Conservation (phyloP, 2,113 vertebrate genomes). For the Lates calcarifer region DNA sequence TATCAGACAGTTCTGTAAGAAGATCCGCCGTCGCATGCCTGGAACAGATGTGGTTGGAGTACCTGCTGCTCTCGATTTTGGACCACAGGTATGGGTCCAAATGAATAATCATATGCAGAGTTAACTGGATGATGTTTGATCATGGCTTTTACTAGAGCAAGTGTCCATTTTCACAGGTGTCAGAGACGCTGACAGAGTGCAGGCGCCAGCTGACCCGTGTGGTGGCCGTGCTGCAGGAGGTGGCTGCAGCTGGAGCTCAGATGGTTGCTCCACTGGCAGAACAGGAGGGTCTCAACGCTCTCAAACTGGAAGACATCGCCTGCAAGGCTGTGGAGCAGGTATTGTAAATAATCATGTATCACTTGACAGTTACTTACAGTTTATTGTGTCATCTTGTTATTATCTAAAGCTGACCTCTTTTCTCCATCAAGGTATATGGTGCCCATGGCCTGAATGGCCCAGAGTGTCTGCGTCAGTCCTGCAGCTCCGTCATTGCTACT, state of each 20-base stretch:
- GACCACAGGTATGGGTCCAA: constrained; percentile 61
- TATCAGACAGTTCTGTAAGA: constrained; percentile 97
- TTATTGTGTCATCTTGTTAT: too few relatives aligned
- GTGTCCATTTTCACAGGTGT: constrained; percentile 84
- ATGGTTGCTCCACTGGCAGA: constrained; percentile 91
- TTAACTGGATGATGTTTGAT: background rate
- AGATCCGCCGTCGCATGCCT: constrained; percentile 96
- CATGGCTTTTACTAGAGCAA: background rate
- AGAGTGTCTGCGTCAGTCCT: constrained; percentile 95
- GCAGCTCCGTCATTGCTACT: constrained; percentile 90
- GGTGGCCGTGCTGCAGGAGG: constrained; percentile 96
- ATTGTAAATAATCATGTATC: background rate
- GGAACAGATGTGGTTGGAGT: constrained; percentile 93
- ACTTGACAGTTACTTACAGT: background rate
- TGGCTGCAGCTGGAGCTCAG: constrained; percentile 93
- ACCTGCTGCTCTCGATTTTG: constrained; percentile 91
- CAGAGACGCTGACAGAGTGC: constrained; percentile 91
- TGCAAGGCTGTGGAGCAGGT: constrained; percentile 95
- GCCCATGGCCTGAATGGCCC: constrained; percentile 85
- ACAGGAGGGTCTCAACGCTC: constrained; percentile 90
- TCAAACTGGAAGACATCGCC: constrained; percentile 91
- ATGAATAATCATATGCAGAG: background rate
- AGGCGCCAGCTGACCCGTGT: constrained; percentile 93
- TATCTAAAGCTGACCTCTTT: background rate
- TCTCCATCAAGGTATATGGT: constrained; percentile 61